Evolutionary conservation across 2,797 vertebrate species (phyloP).

Genomic region (Momotus momota): DNA sequence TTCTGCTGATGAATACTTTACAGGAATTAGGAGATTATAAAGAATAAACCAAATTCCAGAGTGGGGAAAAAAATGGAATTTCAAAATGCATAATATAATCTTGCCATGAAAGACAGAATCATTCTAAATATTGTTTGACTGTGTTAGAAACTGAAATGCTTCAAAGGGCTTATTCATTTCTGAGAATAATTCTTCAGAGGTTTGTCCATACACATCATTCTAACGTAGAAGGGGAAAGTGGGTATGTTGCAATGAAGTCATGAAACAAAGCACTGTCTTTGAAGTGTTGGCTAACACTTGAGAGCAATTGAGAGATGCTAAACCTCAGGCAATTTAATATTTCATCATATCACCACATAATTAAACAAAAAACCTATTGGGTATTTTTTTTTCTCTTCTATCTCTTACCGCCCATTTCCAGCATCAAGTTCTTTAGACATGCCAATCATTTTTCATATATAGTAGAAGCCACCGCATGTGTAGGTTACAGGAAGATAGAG

Average conservation of each 20-base stretch:
- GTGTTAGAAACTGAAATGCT: not conserved
- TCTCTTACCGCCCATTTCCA: not conserved
- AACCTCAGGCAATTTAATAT: not conserved
- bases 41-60: not conserved
- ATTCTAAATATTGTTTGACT: not conserved
- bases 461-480: not conserved
- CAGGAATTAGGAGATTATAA: not conserved
- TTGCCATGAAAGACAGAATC: not conserved
- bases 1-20: not conserved
- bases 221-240: not conserved
- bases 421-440: not conserved
- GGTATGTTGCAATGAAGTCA: not conserved
- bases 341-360: not conserved
- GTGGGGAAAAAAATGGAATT: not conserved
- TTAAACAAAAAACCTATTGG: not conserved
- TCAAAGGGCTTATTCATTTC: not conserved
- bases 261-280: not conserved
- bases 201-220: not conserved
- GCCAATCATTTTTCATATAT: not conserved
- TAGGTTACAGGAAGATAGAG: not conserved
- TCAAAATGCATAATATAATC: not conserved
- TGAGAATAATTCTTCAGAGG: not conserved
- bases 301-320: not conserved
- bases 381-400: not conserved
- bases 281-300: not conserved